A percentile compares a stretch with the other conserved stretches of the same genome.
These are phyloP conservation scores for Aethes cnicana DNA, from an alignment of 2,888 invertebrate genomes.

Conservation along the genomic window DNA sequence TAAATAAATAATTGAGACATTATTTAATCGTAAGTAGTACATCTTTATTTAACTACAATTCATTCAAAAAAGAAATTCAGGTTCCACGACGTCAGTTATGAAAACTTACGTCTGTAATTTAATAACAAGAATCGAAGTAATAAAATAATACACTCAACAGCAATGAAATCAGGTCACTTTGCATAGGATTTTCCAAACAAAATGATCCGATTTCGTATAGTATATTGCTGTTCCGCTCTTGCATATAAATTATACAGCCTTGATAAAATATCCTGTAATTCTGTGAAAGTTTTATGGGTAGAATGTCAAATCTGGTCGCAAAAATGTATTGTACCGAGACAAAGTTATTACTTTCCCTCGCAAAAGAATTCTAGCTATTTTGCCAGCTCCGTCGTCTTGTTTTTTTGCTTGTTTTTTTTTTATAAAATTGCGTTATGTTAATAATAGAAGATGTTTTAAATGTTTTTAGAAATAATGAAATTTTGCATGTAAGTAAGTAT, in stretches of 20 bases:
- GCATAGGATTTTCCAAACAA: not conserved
- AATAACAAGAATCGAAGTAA: too few species aligned
- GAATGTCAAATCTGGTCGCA: slow-evolving; percentile 28
- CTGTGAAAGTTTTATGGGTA: slow-evolving; percentile 18
- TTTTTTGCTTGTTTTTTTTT: not conserved
- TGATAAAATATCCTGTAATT: slow-evolving; percentile 18
- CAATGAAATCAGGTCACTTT: too few species aligned
- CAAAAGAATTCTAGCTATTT: slow-evolving; percentile 16
- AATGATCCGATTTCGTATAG: not conserved
- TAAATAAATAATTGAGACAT: too few species aligned
- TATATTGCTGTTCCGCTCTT: not conserved
- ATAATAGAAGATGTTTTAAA: too few species aligned
- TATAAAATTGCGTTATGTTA: too few species aligned
- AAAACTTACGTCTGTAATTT: too few species aligned
- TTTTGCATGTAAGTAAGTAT: not conserved
- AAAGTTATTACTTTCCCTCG: slow-evolving; percentile 20
- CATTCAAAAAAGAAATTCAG: too few species aligned
- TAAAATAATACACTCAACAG: too few species aligned
- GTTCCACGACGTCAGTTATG: too few species aligned
- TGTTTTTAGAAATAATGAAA: not conserved
- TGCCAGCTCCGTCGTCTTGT: slow-evolving; percentile 1
- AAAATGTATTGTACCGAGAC: slow-evolving; percentile 19
- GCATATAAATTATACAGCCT: slow-evolving; percentile 9
- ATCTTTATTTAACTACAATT: too few species aligned
- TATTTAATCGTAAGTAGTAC: too few species aligned